Evolutionary conservation across 2,113 vertebrate genomes (phyloP), one percentile per base, ranked within the genome.

Genomic region (Brachyistius frenatus): DNA sequence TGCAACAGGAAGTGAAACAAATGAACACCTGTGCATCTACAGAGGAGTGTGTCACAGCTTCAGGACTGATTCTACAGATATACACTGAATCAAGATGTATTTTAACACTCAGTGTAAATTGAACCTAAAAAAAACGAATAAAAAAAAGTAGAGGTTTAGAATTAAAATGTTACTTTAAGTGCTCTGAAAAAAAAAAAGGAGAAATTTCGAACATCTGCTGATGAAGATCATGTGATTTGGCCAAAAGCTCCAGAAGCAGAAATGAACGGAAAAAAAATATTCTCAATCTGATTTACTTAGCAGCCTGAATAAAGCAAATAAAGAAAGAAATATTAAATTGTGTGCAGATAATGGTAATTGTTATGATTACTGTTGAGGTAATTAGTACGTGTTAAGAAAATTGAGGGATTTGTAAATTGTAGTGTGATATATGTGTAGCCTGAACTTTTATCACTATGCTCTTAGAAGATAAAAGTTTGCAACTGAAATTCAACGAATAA

Each of bases 351-450:
- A 9, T 6, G 30, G 41, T 11, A 31, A 15, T 53, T 57, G 23
- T 50, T 73, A n/a, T 47, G 54, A 60, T n/a, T 55, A 9, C 16
- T 64, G 33, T 32, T 64, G 36, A 71, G 58, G 64, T 57, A 53
- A 60, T 68, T 44, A 47, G 32, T 50, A 63, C 39, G 49, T 62
- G 41, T 57, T 65, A 53, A 39, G 47, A 16, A 35, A 35, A 71
- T 33, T 44, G 58, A 55, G 49, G 37, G 11, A 14, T 65, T 39
- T 64, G 60, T 23, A 33, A 65, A 41, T 35, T 37, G 32, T 23
- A 33, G 13, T 15, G 47, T 14, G 14, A 35, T 57, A 14, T 14
- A 6, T 33, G 15, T n/a, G 49, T 66, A 14, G 8, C 30, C 4
- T 70, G 41, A 49, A 55, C 7, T n/a, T 33, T 15, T 60, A 8